Base-by-base conservation (phyloP, 2,888 invertebrate species). In the Drosophila algonquin region DNA sequence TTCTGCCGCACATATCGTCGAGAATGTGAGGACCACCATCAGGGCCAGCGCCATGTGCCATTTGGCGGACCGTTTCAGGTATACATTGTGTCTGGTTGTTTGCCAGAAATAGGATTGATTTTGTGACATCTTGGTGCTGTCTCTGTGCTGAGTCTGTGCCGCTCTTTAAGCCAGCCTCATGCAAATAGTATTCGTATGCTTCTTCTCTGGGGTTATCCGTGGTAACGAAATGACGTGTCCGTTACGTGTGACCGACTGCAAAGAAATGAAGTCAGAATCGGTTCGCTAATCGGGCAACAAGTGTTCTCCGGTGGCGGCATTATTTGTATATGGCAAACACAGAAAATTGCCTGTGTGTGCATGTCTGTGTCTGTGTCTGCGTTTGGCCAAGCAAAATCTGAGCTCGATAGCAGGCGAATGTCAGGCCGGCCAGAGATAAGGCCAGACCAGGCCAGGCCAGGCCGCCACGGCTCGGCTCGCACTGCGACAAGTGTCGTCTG, bases 101-200 rank as follows among this genome's bases (percentile, higher is more conserved):
- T 91, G 91, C 91, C 91, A 91, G 85, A 91, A 91, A 80, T 91
- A 92, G 65, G 91, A 91, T 84, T 91, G 91, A 77, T 91, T 91
- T 87, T 91, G 92, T 77, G 92, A 92, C 91, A 91, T 91, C 65
- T 87, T 85, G 73, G 51, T 55, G 67, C 63, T 65, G 57, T 70
- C 63, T 63, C 63, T 63, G 53, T 61, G 51, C 30, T 4, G 30
- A 52, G 64, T 30, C 63, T 65, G 57, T 70, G 48, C 47, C 55
- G 54, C 30, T 4, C 30, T 50, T 21, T 68, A 67, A 16, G 51
- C 69, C 56, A 51, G 45, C 35, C 48, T 50, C 52, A 71, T 71
- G 53, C 71, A 54, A 56, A 48, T 57, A 46, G 58, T 67, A 40
- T 61, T 5, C 14, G 4, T 52, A 18, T 44, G 52, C 16, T 44